A percentile compares a stretch with the other conserved stretches of the same genome.
These are phyloP conservation scores for Pherbina coryleti DNA, from an alignment of 2,888 invertebrate species.

Conservation along the genomic window DNA sequence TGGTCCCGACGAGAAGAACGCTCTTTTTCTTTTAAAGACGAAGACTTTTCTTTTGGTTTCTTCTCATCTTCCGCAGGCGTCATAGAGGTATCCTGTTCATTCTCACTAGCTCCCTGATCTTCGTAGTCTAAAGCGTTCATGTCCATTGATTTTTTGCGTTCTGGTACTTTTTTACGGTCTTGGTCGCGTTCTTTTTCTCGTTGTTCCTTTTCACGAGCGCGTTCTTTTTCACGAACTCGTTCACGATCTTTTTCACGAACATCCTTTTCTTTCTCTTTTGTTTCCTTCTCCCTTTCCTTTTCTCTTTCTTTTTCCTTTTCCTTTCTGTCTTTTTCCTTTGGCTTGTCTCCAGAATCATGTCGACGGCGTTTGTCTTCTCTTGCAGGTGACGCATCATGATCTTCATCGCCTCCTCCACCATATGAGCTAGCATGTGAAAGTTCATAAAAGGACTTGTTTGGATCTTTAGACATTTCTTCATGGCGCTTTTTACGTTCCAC, in stretches of 20 bases:
- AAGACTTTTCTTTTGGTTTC: conserved; percentile 33
- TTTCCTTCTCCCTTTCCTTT: conserved; percentile 42
- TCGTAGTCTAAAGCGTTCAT: conserved; percentile 83
- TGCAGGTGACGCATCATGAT: conserved; percentile 65
- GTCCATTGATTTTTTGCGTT: conserved; percentile 71
- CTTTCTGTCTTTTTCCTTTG: conserved; percentile 42
- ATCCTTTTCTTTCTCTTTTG: conserved; percentile 52
- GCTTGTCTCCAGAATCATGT: conserved; percentile 61
- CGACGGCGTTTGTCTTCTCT: conserved; percentile 56
- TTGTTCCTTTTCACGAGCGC: conserved; percentile 34
- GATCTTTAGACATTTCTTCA: conserved; percentile 70
- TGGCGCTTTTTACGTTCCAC: conserved; percentile 72
- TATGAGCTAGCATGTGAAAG: conserved; percentile 70
- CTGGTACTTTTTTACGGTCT: conserved; percentile 47
- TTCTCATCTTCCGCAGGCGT: conserved; percentile 28
- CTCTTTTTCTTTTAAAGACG: conserved; percentile 36
- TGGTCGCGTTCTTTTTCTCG: conserved; percentile 32
- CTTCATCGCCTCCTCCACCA: conserved; percentile 58
- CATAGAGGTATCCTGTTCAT: conserved; percentile 46
- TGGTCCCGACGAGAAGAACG: conserved; percentile 13
- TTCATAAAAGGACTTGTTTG: conserved; percentile 68
- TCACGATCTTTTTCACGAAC: conserved; percentile 38
- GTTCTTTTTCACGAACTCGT: conserved; percentile 45
- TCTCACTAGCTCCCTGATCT: conserved; percentile 72
- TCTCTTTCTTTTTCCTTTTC: conserved; percentile 19